Conservation (phyloP, 2,797 vertebrate species). For the Limnodromus scolopaceus region DNA sequence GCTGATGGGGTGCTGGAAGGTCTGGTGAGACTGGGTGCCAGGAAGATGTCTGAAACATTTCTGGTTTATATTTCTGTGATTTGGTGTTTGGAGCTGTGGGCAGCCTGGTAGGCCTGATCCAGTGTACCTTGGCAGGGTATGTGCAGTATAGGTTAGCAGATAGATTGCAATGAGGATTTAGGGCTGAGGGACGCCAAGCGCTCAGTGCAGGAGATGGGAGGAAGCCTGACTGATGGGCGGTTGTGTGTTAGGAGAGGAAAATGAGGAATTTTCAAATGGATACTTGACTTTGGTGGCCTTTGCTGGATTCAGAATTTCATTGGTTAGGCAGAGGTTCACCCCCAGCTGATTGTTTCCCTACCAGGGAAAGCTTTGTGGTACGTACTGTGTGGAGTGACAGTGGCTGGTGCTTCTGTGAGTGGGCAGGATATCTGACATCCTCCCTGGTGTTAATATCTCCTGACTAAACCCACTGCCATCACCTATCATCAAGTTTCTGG, state of each 20-base stretch:
- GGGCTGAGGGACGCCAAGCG: neutral
- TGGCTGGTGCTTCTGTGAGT: neutral
- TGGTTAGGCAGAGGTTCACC: neutral
- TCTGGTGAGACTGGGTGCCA: neutral
- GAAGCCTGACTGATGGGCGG: neutral
- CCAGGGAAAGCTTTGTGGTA: neutral
- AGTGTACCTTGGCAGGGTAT: accelerated
- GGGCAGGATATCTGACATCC: accelerated
- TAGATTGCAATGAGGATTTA: neutral
- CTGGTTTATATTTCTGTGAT: neutral
- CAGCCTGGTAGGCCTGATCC: neutral
- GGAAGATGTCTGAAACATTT: neutral
- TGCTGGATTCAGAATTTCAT: neutral
- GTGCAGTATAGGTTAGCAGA: accelerated
- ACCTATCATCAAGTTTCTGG: neutral
- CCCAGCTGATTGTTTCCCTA: neutral
- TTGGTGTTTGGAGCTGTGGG: neutral
- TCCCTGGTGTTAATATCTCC: neutral
- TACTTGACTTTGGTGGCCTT: neutral
- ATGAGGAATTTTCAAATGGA: neutral
- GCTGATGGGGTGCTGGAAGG: neutral
- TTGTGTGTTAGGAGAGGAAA: neutral
- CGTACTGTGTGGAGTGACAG: neutral
- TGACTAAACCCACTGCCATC: neutral
- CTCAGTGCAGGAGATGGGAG: neutral